These are phyloP conservation scores for Ectemnius lituratus DNA, from an alignment of 2,888 invertebrate species.

Conservation along the genomic window DNA sequence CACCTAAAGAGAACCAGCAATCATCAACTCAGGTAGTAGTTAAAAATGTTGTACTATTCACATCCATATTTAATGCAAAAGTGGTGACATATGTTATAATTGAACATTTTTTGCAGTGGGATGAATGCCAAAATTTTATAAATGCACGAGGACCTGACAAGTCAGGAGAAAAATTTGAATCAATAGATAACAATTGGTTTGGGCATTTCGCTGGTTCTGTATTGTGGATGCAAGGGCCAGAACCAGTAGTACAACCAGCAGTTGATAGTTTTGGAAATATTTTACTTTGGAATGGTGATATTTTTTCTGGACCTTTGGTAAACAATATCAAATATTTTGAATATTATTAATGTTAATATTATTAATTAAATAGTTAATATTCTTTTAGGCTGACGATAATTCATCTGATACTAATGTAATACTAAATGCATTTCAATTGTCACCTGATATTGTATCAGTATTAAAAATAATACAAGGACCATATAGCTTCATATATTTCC, in stretches of 20 bases:
- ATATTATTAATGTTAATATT: background rate
- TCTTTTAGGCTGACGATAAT: constrained; percentile 46
- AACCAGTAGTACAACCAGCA: constrained; percentile 84
- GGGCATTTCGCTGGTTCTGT: constrained; percentile 80
- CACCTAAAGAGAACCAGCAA: constrained; percentile 47
- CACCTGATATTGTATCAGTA: constrained; percentile 75
- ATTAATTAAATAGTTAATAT: background rate
- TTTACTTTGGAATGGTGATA: constrained; percentile 94
- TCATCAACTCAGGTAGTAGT: constrained; percentile 48
- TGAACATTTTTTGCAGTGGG: constrained; percentile 71
- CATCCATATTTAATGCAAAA: too few species aligned
- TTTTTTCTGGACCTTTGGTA: constrained; percentile 82
- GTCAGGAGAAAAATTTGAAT: constrained; percentile 49
- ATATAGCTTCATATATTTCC: constrained; percentile 89
- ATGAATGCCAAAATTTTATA: constrained; percentile 76
- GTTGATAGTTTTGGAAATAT: constrained; percentile 81
- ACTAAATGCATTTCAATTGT: constrained; percentile 52
- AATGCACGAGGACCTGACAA: constrained; percentile 82
- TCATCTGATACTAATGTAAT: constrained; percentile 42
- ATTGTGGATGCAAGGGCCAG: constrained; percentile 90
- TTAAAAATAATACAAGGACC: constrained; percentile 87
- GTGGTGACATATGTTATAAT: background rate
- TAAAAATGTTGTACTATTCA: too few species aligned
- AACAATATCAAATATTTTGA: background rate
- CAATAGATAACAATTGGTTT: constrained; percentile 63